A percentile compares a stretch with the other conserved stretches of the same genome.
Evolutionary conservation across 1,140 invertebrate species (phyloP).

Genomic region (Bemisia tabaci): DNA sequence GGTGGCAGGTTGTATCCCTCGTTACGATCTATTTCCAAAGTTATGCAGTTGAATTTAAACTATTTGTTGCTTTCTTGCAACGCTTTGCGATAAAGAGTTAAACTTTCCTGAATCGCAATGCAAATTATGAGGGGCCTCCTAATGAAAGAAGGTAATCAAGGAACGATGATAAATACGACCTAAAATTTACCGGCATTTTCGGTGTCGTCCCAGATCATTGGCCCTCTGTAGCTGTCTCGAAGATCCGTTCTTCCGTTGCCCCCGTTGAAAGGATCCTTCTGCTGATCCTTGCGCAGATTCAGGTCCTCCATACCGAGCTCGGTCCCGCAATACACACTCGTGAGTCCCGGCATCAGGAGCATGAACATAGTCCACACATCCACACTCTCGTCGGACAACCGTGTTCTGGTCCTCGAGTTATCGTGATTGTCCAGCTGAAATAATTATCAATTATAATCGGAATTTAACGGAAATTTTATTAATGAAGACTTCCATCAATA

Average conservation of each 20-base stretch:
- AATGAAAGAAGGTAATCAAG: too few species aligned
- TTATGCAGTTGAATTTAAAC: too few species aligned
- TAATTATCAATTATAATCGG: too few species aligned
- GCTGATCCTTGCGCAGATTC: slow-evolving; percentile 38
- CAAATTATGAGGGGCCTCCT: too few species aligned
- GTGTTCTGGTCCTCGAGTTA: slow-evolving; percentile 43
- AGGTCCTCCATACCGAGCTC: slow-evolving; percentile 61
- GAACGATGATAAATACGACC: too few species aligned
- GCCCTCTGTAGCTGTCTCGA: slow-evolving; percentile 50
- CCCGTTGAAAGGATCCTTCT: slow-evolving; percentile 33
- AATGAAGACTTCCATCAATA: too few species aligned
- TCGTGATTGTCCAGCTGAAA: slow-evolving; percentile 72
- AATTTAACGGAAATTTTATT: too few species aligned
- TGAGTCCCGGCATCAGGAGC: slow-evolving; percentile 55
- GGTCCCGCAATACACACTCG: slow-evolving; percentile 62
- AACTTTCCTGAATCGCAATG: too few species aligned
- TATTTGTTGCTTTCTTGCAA: too few species aligned
- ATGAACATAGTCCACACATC: slow-evolving; percentile 62
- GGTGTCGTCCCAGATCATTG: slow-evolving; percentile 54
- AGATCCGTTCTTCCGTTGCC: slow-evolving; percentile 36
- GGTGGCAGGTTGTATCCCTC: too few species aligned
- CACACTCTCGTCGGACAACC: slow-evolving; percentile 43
- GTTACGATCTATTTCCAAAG: too few species aligned
- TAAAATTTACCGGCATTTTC: slow-evolving; percentile 47
- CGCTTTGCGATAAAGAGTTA: too few species aligned